Percentiles rank a stretch among this genome's conserved stretches.
Evolutionary conservation across 2,113 vertebrate species (phyloP).

Genomic region (Erinaceus europaeus): DNA sequence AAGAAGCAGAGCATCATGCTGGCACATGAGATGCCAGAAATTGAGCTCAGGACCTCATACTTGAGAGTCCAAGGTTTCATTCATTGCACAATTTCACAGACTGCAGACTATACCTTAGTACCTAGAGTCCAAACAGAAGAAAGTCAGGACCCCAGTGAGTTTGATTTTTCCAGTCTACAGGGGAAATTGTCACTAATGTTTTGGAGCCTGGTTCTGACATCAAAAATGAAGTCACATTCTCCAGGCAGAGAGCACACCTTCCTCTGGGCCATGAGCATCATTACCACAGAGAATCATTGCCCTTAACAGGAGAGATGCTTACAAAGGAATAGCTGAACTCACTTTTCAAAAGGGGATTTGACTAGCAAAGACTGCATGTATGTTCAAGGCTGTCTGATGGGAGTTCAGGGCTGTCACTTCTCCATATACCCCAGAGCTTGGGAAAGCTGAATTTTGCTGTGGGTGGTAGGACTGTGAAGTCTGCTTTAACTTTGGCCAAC

Average conservation of each 20-base stretch:
- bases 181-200: background rate
- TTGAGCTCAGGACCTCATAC: no score
- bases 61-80: no score
- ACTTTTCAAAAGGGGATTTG: background rate
- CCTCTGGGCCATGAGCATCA: background rate
- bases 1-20: no score
- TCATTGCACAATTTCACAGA: no score
- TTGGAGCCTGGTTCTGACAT: background rate
- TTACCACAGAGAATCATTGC: background rate
- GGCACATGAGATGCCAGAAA: no score
- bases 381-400: background rate
- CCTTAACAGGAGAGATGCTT: background rate
- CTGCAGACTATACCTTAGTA: background rate
- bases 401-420: background rate
- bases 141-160: background rate
- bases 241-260: background rate
- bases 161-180: background rate
- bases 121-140: background rate
- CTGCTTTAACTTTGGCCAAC: background rate
- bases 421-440: background rate
- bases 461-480: background rate
- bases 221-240: background rate
- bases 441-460: background rate
- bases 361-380: background rate
- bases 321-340: background rate